Conservation (phyloP, 1,140 invertebrate species). For the Apocrypta bakeri region DNA sequence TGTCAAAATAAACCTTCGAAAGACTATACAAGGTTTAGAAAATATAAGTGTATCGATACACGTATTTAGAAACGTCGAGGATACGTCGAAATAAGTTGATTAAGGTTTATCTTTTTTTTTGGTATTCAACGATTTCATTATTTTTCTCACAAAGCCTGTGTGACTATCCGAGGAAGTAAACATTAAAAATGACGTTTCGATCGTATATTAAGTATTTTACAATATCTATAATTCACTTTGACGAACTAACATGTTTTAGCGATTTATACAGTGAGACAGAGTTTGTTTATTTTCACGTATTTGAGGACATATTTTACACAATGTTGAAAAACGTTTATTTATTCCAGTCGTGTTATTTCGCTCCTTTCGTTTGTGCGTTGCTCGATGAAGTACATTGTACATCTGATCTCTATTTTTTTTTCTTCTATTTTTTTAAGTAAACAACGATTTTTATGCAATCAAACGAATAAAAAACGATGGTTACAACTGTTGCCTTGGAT, state of each 20-base stretch:
- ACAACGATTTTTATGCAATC: no score
- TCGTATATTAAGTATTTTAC: neutral
- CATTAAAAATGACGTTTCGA: neutral
- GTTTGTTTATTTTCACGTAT: neutral
- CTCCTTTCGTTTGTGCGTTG: slow-evolving; percentile 4
- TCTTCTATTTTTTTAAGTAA: no score
- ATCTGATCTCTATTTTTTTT: no score
- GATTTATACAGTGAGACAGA: slow-evolving; percentile 11
- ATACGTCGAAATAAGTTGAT: neutral
- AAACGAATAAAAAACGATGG: no score
- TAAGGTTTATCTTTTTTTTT: neutral
- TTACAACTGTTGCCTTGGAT: no score
- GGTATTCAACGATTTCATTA: no score
- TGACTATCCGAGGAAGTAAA: neutral
- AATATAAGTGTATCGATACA: neutral
- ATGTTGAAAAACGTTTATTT: neutral
- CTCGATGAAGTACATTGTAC: no score
- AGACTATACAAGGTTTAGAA: neutral
- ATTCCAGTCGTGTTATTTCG: neutral
- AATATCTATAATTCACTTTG: neutral
- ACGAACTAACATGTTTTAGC: neutral
- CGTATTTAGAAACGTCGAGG: neutral
- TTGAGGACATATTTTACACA: neutral
- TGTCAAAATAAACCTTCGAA: neutral
- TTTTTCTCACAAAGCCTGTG: no score